These are phyloP conservation scores for Pharmacophagus antenor DNA, from an alignment of 2,888 invertebrate species.

Conservation along the genomic window DNA sequence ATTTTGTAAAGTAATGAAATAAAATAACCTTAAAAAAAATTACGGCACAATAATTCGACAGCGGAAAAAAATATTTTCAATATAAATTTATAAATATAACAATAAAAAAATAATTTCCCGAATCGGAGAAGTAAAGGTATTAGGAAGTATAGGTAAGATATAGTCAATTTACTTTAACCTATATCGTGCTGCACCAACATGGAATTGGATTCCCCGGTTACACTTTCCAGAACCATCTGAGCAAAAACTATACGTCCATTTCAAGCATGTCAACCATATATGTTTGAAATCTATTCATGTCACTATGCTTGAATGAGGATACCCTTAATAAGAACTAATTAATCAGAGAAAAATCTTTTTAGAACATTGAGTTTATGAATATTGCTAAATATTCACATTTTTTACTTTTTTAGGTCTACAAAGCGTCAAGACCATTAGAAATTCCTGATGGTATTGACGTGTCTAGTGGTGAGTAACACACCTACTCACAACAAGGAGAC, in stretches of 20 bases:
- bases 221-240: neutral
- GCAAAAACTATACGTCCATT: constrained; percentile 2
- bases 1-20: too few relatives aligned
- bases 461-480: too few relatives aligned
- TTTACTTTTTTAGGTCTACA: too few relatives aligned
- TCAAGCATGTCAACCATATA: neutral
- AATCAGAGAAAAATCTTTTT: neutral
- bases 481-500: too few relatives aligned
- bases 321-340: neutral
- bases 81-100: too few relatives aligned
- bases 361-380: neutral
- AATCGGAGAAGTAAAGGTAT: too few relatives aligned
- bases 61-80: too few relatives aligned
- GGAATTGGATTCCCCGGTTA: constrained; percentile 1
- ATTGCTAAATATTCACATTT: neutral
- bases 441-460: too few relatives aligned
- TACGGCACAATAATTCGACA: too few relatives aligned
- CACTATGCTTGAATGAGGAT: neutral
- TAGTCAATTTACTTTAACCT: neutral
- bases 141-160: neutral
- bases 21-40: too few relatives aligned
- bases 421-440: too few relatives aligned
- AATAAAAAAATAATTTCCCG: too few relatives aligned
- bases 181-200: neutral
- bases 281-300: neutral